Evolutionary conservation across 2,797 vertebrate genomes (phyloP).

Genomic region (Cryptoprocta ferox): DNA sequence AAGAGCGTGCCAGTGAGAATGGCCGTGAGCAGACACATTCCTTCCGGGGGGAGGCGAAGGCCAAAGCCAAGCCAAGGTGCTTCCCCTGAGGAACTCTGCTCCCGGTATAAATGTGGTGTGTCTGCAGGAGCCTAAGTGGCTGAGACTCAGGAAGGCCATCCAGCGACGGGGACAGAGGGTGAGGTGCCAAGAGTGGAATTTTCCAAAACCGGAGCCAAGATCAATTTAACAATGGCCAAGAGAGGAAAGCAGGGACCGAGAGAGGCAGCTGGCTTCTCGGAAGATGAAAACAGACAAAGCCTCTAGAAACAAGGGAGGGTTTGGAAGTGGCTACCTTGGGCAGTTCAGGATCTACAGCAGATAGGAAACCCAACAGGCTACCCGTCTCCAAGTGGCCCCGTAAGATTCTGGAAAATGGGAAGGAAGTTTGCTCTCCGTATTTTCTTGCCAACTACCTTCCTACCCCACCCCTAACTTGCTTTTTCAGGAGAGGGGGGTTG

Average conservation of each 20-base stretch:
- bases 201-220: conserved; percentile 69
- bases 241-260: conserved; percentile 20
- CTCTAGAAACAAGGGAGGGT: neutral
- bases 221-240: conserved; percentile 48
- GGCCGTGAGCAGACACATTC: neutral
- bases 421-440: neutral
- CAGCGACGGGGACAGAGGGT: neutral
- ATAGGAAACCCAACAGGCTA: neutral
- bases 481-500: neutral
- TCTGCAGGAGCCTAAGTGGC: neutral
- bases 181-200: conserved; percentile 57
- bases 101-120: neutral
- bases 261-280: conserved; percentile 57
- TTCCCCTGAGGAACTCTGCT: neutral
- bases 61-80: neutral
- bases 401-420: conserved; percentile 20
- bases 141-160: neutral
- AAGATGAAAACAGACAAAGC: conserved; percentile 44
- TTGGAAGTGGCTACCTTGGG: neutral
- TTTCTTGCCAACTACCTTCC: neutral
- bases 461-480: neutral
- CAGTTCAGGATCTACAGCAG: neutral
- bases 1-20: neutral
- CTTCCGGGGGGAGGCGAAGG: neutral
- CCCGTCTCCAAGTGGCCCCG: neutral